phyloP scores from a whole-genome alignment of 2,888 invertebrate species.

The Zaprionus bogoriensis region DNA sequence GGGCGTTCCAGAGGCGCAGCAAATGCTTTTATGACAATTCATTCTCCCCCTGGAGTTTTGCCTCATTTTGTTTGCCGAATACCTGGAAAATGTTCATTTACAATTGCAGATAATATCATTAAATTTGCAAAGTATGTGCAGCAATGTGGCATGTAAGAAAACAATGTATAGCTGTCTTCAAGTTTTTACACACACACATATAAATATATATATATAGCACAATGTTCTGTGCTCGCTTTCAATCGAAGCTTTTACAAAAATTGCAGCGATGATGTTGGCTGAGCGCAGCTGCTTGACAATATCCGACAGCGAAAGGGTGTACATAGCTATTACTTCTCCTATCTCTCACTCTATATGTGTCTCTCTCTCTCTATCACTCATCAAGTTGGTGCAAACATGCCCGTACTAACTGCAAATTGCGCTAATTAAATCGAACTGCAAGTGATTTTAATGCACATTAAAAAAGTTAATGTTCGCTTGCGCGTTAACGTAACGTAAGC shows the following conservation, averaged over 20 bases:
- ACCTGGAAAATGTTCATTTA: too few relatives aligned
- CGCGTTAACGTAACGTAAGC: conserved; percentile 31
- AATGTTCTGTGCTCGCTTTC: conserved; percentile 40
- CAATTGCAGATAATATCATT: conserved; percentile 10
- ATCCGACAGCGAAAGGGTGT: too few relatives aligned
- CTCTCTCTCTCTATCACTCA: too few relatives aligned
- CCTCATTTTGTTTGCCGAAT: conserved; percentile 1
- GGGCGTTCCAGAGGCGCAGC: too few relatives aligned
- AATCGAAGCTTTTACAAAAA: conserved; percentile 37
- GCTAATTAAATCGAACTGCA: conserved; percentile 63
- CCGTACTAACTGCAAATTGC: conserved; percentile 12
- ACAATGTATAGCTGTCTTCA: conserved; percentile 23
- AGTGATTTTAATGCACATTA: conserved; percentile 47
- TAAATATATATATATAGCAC: conserved; percentile 1
- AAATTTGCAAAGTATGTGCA: conserved; percentile 34
- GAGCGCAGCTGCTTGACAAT: neutral
- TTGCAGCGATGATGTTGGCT: conserved; percentile 13
- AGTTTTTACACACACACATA: neutral
- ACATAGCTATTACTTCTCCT: too few relatives aligned
- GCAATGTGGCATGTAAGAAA: conserved; percentile 29
- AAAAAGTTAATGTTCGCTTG: conserved; percentile 41
- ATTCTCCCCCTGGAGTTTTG: conserved; percentile 12
- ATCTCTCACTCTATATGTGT: too few relatives aligned
- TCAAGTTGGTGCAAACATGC: too few relatives aligned
- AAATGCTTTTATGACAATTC: conserved; percentile 38